Evolutionary conservation across 2,797 vertebrate genomes (phyloP), one percentile per base, ranked within the genome.

Genomic region (Centropyge bicolor): DNA sequence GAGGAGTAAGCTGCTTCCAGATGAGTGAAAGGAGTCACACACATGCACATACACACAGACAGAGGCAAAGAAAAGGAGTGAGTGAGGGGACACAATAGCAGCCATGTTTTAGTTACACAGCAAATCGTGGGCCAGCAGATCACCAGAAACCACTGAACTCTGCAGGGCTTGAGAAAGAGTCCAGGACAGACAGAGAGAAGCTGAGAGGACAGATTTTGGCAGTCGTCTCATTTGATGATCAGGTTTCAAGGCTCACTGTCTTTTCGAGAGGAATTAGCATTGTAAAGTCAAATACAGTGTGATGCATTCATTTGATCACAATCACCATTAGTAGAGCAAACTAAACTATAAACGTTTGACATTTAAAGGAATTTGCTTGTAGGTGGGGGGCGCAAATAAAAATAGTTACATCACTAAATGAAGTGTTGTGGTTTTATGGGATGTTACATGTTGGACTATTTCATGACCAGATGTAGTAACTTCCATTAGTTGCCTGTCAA

Each of bases 1-100:
- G 86, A 86, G 82, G 76, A 84, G 81, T 94, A 94, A 93, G 90
- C 91, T 81, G 89, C 88, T 92, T 92, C 87, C 79, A 89, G 74
- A 87, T 83, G 84, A 92, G 81, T 90, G 89, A 93, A 92, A 88
- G 76, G 81, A 85, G 73, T 80, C 83, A 70, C 81, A 80, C 65
- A 76, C 49, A 66, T 7, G 10, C 62, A 60, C 55, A 61, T 41
- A 72, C 75, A 70, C 59, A 63, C 65, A 78, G 46, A 74, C 61
- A 78, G 20, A 62, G 60, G 41, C 49, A 80, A 49, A 77, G 35
- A 76, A 77, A 70, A 76, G 13, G 63, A 36, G 9, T 46, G 51
- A 67, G 51, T 75, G 70, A 84, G 62, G 55, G 66, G 76, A 87
- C 74, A 89, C 77, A 91, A 69, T 64, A 10, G 63, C 55, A 17